Percentiles rank a stretch among this genome's conserved stretches.
Conservation (phyloP, 2,113 vertebrate genomes). For the Crotophaga sulcirostris region DNA sequence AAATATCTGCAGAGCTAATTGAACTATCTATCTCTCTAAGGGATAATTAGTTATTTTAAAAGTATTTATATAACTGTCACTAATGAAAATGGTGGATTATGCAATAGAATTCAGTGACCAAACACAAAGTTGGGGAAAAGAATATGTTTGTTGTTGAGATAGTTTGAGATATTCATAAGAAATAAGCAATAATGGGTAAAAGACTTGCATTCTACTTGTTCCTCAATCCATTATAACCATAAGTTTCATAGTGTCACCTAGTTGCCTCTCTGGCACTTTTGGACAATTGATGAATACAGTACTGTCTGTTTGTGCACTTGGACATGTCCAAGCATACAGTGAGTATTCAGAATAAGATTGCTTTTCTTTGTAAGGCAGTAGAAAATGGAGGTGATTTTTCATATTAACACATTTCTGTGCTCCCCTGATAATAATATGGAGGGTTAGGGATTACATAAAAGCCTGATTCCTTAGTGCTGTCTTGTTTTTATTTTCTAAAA, state of each 20-base stretch:
- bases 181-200: not conserved
- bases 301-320: not conserved
- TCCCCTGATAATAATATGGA: not conserved
- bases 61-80: not conserved
- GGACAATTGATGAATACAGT: not conserved
- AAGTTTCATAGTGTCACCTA: not conserved
- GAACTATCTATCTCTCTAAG: not conserved
- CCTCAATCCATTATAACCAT: not conserved
- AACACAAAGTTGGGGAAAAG: not conserved
- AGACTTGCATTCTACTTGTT: not conserved
- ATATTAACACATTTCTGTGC: not conserved
- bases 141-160: not conserved
- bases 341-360: constrained; percentile 36
- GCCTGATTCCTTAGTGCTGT: not conserved
- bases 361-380: constrained; percentile 15
- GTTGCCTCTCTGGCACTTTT: constrained; percentile 3
- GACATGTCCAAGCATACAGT: constrained; percentile 6
- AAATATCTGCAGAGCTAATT: not conserved
- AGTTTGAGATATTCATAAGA: not conserved
- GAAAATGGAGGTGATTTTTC: constrained; percentile 44
- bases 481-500: not conserved
- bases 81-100: not conserved
- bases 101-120: not conserved
- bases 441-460: not conserved
- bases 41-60: not conserved